These are phyloP conservation scores for Leptopilina drosophilae DNA, from an alignment of 2,888 invertebrate genomes.

Conservation along the genomic window DNA sequence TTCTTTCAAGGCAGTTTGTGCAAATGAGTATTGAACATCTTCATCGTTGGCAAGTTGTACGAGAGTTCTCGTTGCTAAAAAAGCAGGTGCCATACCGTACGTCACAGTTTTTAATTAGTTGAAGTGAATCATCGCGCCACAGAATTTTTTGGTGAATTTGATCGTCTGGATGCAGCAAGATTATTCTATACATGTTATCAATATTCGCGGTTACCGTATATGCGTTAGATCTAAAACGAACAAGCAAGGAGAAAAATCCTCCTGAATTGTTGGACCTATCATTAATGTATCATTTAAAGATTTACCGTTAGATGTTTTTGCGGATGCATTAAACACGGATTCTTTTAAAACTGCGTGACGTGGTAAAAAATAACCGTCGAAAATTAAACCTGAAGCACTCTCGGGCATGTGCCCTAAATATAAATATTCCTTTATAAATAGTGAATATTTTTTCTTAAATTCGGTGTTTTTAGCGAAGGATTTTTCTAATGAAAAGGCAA, in stretches of 20 bases:
- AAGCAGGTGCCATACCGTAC: constrained; percentile 6
- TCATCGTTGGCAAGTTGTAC: neutral
- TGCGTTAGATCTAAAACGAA: neutral
- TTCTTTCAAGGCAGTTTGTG: neutral
- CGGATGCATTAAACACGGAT: neutral
- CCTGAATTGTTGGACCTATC: neutral
- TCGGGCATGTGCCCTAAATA: neutral
- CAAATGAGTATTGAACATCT: neutral
- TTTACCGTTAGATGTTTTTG: neutral
- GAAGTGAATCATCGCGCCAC: constrained; percentile 11
- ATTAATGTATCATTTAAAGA: neutral
- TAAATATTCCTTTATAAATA: neutral
- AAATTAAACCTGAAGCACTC: neutral
- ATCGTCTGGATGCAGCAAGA: neutral
- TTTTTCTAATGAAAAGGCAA: neutral
- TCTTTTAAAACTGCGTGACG: neutral
- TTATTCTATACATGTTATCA: neutral
- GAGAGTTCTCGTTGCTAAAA: neutral
- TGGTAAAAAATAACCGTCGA: neutral
- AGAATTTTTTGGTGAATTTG: constrained; percentile 24
- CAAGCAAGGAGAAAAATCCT: neutral
- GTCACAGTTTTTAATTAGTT: constrained; percentile 21
- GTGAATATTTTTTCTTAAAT: neutral
- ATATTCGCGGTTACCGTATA: neutral
- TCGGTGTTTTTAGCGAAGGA: neutral